Percentiles rank a stretch among this genome's conserved stretches.
Conservation (phyloP, 2,113 vertebrate genomes). For the Eupsittula cactorum region DNA sequence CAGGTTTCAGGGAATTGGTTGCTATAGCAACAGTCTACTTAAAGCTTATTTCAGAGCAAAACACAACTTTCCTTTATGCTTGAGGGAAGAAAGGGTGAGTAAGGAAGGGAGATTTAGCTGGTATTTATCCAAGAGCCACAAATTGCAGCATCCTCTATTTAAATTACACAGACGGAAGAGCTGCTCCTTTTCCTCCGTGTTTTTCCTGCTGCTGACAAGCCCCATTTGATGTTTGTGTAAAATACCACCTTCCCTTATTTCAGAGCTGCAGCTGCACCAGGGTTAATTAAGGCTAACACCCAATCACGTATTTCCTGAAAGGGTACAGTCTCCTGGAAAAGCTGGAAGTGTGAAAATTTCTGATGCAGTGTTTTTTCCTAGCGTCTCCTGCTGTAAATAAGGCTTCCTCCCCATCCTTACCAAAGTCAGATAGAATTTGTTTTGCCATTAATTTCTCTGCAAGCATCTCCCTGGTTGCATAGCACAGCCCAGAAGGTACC, state of each 20-base stretch:
- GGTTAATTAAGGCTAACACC: neutral
- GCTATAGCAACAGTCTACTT: slow-evolving; percentile 53
- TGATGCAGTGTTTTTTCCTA: neutral
- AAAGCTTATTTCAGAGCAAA: neutral
- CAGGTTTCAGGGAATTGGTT: slow-evolving; percentile 29
- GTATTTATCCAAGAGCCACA: neutral
- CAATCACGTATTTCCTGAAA: neutral
- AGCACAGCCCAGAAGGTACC: neutral
- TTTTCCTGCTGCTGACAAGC: neutral
- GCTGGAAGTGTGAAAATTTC: neutral
- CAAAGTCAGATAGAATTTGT: neutral
- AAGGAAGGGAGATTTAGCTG: neutral
- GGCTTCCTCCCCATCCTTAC: neutral
- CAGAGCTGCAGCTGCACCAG: neutral
- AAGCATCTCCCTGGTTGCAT: neutral
- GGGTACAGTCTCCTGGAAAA: neutral
- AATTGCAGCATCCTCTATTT: neutral
- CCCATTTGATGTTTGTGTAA: neutral
- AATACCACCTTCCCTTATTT: neutral
- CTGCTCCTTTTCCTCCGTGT: neutral
- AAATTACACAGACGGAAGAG: fast-evolving
- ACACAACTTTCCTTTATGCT: neutral
- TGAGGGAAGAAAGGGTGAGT: neutral
- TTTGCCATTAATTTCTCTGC: neutral
- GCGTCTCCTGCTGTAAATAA: neutral